Evolutionary conservation across 2,113 vertebrate species (phyloP).

Genomic region (Geococcyx californianus): DNA sequence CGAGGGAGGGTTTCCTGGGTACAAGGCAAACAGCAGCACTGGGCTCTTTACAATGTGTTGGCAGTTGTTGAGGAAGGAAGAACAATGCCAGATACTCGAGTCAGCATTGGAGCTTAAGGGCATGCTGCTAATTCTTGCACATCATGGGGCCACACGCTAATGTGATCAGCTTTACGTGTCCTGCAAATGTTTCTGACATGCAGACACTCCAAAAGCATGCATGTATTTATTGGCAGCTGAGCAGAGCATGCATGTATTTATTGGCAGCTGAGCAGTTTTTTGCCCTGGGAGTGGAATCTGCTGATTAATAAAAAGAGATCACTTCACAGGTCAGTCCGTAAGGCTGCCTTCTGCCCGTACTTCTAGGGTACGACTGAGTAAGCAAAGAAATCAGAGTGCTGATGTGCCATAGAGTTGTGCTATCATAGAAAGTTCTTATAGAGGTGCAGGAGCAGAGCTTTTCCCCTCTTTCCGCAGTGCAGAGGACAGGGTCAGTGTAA

Average conservation of each 20-base stretch:
- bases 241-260: neutral
- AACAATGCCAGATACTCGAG: neutral
- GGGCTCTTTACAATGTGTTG: neutral
- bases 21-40: neutral
- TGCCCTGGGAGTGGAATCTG: neutral
- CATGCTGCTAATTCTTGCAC: neutral
- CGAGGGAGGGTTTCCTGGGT: neutral
- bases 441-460: neutral
- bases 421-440: neutral
- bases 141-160: neutral
- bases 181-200: neutral
- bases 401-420: neutral
- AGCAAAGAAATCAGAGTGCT: neutral
- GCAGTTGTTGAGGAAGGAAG: neutral
- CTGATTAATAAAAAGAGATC: accelerated
- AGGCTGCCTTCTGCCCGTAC: neutral
- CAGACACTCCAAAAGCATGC: neutral
- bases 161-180: neutral
- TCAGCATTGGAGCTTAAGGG: neutral
- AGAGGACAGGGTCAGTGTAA: neutral
- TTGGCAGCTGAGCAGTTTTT: neutral
- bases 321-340: neutral
- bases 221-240: neutral
- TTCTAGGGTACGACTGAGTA: too few relatives aligned
- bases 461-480: neutral